A percentile compares a stretch with the other conserved stretches of the same genome.
These are phyloP conservation scores for Lissocephala sabroskyi DNA, from an alignment of 2,888 invertebrate species.

Conservation along the genomic window DNA sequence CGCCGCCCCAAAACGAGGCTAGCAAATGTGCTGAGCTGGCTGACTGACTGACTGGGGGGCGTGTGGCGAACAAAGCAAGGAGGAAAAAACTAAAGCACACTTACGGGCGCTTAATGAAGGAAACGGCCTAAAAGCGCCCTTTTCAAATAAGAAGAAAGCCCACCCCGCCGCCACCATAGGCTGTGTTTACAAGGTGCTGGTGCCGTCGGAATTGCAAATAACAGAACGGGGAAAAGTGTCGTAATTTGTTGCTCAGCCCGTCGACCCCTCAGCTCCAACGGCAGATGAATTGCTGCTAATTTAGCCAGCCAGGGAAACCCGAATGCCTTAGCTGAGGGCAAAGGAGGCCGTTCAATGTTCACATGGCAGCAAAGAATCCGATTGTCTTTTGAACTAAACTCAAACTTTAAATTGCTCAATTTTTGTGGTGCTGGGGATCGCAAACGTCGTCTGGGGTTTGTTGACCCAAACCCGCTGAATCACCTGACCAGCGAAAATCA, in stretches of 20 bases:
- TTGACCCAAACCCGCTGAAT: conserved; percentile 22
- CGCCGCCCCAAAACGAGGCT: background rate
- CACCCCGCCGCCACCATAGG: conserved; percentile 8
- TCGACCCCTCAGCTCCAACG: too few species aligned
- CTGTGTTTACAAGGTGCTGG: too few species aligned
- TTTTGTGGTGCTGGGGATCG: too few species aligned
- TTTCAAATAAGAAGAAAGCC: background rate
- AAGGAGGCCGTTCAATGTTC: too few species aligned
- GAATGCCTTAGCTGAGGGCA: too few species aligned
- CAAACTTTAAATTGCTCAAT: too few species aligned
- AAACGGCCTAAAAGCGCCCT: conserved; percentile 38
- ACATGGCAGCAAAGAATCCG: too few species aligned
- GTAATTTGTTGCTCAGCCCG: too few species aligned
- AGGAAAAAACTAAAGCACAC: conserved; percentile 35
- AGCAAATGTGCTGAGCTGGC: conserved; percentile 13
- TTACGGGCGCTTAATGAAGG: conserved; percentile 49
- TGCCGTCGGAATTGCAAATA: conserved; percentile 7
- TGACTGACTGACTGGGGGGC: conserved; percentile 21
- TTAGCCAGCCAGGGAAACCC: too few species aligned
- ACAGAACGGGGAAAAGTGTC: background rate
- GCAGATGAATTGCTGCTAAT: too few species aligned
- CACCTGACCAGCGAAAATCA: conserved; percentile 32
- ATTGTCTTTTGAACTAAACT: too few species aligned
- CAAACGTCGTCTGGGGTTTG: too few species aligned
- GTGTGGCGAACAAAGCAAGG: conserved; percentile 10